A percentile compares a stretch with the other conserved stretches of the same genome.
phyloP scores from a whole-genome alignment of 1,140 invertebrate genomes.

The Neodiprion lecontei region DNA sequence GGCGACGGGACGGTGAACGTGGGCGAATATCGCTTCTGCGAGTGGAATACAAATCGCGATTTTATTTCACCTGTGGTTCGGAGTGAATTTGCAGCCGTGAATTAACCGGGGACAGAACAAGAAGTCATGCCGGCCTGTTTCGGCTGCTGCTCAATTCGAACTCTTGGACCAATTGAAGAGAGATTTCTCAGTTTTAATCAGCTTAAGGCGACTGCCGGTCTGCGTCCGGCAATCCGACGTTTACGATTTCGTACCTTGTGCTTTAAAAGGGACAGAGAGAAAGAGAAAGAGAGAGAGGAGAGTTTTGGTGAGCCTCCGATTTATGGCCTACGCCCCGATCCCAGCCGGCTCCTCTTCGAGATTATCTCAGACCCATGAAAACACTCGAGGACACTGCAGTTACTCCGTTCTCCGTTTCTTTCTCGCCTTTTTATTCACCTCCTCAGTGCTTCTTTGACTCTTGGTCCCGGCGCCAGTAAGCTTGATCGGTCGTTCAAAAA shows the following conservation, averaged over 20 bases:
- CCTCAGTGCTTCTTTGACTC: not conserved
- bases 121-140: not conserved
- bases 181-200: not conserved
- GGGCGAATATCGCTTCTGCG: too few species aligned
- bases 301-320: slow-evolving; percentile 2
- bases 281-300: not conserved
- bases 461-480: not conserved
- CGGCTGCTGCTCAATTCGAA: not conserved
- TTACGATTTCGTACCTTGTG: not conserved
- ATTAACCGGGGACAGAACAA: not conserved
- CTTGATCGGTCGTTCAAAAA: not conserved
- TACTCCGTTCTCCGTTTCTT: not conserved
- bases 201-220: not conserved
- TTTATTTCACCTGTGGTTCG: not conserved
- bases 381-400: not conserved
- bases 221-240: not conserved
- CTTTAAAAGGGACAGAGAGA: too few species aligned
- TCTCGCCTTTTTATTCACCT: not conserved
- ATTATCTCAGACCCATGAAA: not conserved
- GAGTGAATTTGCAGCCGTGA: not conserved
- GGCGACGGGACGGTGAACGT: not conserved
- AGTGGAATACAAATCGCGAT: not conserved
- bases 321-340: not conserved
- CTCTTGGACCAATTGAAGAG: not conserved
- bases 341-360: not conserved